A percentile compares a stretch with the other conserved stretches of the same genome.
phyloP scores from a whole-genome alignment of 2,888 invertebrate genomes.

The Spilosoma lubricipeda region DNA sequence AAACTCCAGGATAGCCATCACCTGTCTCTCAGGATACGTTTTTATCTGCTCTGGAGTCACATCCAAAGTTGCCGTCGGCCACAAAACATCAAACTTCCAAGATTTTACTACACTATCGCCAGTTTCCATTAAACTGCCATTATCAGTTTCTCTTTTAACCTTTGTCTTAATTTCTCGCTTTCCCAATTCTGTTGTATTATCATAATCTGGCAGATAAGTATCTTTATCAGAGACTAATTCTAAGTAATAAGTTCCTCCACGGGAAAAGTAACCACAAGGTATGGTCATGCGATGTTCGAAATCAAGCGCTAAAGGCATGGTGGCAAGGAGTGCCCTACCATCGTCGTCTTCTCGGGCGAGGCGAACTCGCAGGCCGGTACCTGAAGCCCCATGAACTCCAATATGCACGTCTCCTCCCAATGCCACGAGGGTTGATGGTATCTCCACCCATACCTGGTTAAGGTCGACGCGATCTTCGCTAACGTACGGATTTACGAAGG shows the following conservation, averaged over 20 bases:
- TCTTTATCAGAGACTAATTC: constrained; percentile 77
- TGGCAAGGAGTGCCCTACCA: constrained; percentile 72
- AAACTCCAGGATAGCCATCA: constrained; percentile 91
- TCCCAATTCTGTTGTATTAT: constrained; percentile 57
- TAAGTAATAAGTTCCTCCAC: constrained; percentile 88
- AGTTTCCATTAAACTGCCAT: constrained; percentile 75
- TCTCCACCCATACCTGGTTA: constrained; percentile 87
- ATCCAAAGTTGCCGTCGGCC: constrained; percentile 91
- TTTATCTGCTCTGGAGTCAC: constrained; percentile 91
- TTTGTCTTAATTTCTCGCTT: constrained; percentile 44
- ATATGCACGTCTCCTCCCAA: constrained; percentile 93
- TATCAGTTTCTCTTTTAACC: constrained; percentile 67
- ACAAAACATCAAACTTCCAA: constrained; percentile 91
- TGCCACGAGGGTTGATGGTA: constrained; percentile 92
- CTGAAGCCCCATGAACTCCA: constrained; percentile 86
- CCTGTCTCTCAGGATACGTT: constrained; percentile 92
- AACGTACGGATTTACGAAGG: constrained; percentile 75
- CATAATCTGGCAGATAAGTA: constrained; percentile 65
- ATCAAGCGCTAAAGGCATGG: constrained; percentile 83
- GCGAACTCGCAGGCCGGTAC: constrained; percentile 73
- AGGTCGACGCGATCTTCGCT: constrained; percentile 74
- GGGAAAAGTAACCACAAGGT: constrained; percentile 91
- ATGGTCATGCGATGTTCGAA: constrained; percentile 83
- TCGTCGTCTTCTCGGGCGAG: constrained; percentile 83
- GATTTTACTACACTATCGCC: constrained; percentile 79